phyloP scores from a whole-genome alignment of 1,140 invertebrate genomes.

The Habropoda laboriosa region DNA sequence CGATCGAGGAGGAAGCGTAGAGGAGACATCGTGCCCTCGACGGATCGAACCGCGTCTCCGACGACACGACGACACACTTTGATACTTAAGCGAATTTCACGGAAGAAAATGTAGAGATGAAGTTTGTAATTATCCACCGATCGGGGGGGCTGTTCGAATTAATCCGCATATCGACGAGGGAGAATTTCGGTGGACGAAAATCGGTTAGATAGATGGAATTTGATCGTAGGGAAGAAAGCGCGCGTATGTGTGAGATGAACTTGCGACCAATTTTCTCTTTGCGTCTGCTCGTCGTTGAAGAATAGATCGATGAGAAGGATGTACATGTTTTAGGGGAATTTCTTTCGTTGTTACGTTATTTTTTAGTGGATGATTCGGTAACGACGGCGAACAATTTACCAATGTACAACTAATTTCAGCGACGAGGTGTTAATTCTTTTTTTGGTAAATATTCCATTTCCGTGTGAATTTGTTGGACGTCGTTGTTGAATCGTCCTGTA shows the following conservation, averaged over 20 bases:
- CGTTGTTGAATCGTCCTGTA: neutral
- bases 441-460: too few species aligned
- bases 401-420: too few species aligned
- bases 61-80: too few species aligned
- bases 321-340: neutral
- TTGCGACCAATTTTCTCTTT: neutral
- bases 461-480: neutral
- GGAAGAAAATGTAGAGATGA: neutral
- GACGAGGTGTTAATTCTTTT: too few species aligned
- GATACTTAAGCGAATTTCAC: neutral
- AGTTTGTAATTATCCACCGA: neutral
- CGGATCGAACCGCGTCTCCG: too few species aligned
- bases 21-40: too few species aligned
- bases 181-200: neutral
- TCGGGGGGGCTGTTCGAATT: neutral
- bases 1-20: slow-evolving; percentile 45
- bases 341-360: neutral
- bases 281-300: slow-evolving; percentile 35
- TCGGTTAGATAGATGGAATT: neutral
- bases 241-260: too few species aligned
- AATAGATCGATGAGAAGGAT: neutral
- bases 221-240: too few species aligned
- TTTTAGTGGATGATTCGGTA: neutral
- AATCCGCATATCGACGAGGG: neutral
- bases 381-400: too few species aligned